These are phyloP conservation scores for Papilio helenus DNA, from an alignment of 1,140 invertebrate genomes.

Conservation along the genomic window DNA sequence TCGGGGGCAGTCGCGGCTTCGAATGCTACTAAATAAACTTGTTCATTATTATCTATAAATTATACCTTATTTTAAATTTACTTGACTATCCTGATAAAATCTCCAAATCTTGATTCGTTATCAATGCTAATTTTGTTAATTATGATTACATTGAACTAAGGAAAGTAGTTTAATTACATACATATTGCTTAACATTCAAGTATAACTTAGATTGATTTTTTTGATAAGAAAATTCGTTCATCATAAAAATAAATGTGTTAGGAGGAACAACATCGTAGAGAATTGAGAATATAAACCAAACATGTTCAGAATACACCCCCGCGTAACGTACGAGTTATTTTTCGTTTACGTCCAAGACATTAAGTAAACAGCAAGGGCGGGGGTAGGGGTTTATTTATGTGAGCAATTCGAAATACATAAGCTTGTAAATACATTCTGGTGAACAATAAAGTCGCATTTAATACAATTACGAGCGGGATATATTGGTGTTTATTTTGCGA, in stretches of 20 bases:
- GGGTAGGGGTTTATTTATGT: constrained; percentile 52
- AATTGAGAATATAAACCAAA: constrained; percentile 4
- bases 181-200: no score
- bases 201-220: no score
- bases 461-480: constrained; percentile 75
- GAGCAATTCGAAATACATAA: constrained; percentile 64
- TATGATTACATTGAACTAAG: no score
- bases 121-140: no score
- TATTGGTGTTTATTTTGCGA: constrained; percentile 75
- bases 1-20: not conserved
- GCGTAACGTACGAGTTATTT: constrained; percentile 23
- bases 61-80: not conserved
- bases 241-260: not conserved
- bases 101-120: not conserved
- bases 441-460: constrained; percentile 78
- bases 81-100: not conserved
- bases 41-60: not conserved
- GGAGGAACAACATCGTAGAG: not conserved
- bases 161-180: no score
- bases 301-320: constrained; percentile 20
- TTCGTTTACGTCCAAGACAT: constrained; percentile 35
- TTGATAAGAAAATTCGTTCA: not conserved
- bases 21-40: constrained; percentile 3
- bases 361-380: constrained; percentile 40
- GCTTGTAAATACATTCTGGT: constrained; percentile 62